Conservation (phyloP, 2,888 invertebrate genomes). For the Arenicola marina region DNA sequence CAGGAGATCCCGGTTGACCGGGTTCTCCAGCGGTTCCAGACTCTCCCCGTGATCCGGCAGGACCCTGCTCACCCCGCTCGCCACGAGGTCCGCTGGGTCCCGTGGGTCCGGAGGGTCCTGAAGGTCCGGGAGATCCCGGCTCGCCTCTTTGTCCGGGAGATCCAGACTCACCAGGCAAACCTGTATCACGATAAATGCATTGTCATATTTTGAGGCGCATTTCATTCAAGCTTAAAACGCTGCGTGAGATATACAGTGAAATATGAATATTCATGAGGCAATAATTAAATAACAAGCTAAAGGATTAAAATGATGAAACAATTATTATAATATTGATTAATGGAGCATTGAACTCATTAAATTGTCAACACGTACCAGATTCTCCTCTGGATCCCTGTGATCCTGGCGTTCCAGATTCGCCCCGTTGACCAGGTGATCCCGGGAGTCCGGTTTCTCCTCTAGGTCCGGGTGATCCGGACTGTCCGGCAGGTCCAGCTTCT, state of each 20-base stretch:
- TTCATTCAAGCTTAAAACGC: too few relatives aligned
- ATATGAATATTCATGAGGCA: background rate
- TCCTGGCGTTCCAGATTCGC: slow-evolving; percentile 8
- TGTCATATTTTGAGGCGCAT: too few relatives aligned
- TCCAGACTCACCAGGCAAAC: slow-evolving; percentile 19
- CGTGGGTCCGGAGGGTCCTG: slow-evolving; percentile 17
- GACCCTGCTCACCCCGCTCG: slow-evolving; percentile 3
- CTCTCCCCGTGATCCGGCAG: background rate
- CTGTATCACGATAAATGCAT: too few relatives aligned
- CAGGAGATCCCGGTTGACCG: slow-evolving; percentile 24
- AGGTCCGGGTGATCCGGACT: slow-evolving; percentile 8
- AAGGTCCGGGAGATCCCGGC: slow-evolving; percentile 13
- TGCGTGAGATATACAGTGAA: background rate
- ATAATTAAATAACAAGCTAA: background rate
- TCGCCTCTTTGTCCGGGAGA: slow-evolving; percentile 13
- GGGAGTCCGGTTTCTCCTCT: slow-evolving; percentile 6
- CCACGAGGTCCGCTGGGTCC: slow-evolving; percentile 17
- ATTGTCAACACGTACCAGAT: background rate
- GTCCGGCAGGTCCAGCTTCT: slow-evolving; percentile 6
- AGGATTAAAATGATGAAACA: too few relatives aligned
- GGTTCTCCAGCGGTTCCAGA: slow-evolving; percentile 19
- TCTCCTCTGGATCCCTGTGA: slow-evolving; percentile 2
- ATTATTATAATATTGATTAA: too few relatives aligned
- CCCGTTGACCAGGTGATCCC: slow-evolving; percentile 8
- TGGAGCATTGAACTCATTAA: background rate